Conservation (phyloP, 2,113 vertebrate species). For the Cephalopholis sonnerati region DNA sequence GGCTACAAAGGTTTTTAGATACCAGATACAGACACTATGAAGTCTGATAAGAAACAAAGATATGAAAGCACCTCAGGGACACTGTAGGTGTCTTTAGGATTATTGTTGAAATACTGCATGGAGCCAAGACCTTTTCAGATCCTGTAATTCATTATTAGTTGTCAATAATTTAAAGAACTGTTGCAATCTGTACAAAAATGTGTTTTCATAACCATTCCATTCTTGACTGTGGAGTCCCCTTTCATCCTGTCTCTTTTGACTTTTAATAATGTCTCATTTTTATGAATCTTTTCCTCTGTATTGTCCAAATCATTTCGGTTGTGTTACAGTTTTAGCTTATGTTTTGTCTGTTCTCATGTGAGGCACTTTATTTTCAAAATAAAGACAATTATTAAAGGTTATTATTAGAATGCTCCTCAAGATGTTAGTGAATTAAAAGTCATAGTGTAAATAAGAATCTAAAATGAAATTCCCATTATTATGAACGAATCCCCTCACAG, state of each 20-base stretch:
- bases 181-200: background rate
- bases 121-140: background rate
- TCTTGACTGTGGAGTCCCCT: background rate
- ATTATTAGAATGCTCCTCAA: background rate
- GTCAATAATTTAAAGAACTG: background rate
- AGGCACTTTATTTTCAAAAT: background rate
- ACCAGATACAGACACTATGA: background rate
- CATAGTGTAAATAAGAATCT: no score
- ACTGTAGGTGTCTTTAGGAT: background rate
- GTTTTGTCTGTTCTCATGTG: no score
- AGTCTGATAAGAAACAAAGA: background rate
- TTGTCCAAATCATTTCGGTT: background rate
- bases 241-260: no score
- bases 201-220: background rate
- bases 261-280: background rate
- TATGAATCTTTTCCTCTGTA: background rate
- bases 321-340: background rate
- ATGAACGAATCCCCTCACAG: background rate
- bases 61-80: background rate
- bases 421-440: background rate
- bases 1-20: background rate
- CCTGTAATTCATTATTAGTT: background rate
- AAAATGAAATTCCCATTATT: background rate
- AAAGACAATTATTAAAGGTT: background rate
- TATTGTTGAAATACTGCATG: background rate